Conservation (phyloP, 2,888 invertebrate genomes). For the Calliphora vomitoria region DNA sequence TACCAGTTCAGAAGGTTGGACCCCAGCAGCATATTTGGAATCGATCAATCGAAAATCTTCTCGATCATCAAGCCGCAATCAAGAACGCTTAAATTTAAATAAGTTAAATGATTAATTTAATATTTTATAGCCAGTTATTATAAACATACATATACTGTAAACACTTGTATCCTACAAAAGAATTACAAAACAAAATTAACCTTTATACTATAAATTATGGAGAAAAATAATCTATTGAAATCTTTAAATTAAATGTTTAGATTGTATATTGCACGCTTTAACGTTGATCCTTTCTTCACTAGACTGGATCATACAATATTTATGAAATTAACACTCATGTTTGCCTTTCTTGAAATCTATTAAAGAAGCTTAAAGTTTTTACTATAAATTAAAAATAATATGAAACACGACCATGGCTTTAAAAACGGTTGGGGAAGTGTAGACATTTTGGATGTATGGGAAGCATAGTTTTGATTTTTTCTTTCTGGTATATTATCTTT, state of each 20-base stretch:
- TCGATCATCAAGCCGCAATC: slow-evolving; percentile 88
- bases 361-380: slow-evolving; percentile 72
- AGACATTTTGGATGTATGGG: too few relatives aligned
- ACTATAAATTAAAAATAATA: slow-evolving; percentile 34
- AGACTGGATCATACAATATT: slow-evolving; percentile 40
- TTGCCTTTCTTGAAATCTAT: slow-evolving; percentile 67
- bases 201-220: background rate
- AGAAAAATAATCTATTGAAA: slow-evolving; percentile 39
- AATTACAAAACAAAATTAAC: background rate
- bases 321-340: slow-evolving; percentile 59
- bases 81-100: slow-evolving; percentile 79
- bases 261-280: slow-evolving; percentile 67
- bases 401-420: slow-evolving; percentile 38
- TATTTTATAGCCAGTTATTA: background rate
- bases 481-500: background rate
- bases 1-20: slow-evolving; percentile 94
- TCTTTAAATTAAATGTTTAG: slow-evolving; percentile 42
- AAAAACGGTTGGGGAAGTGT: slow-evolving; percentile 4
- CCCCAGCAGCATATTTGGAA: slow-evolving; percentile 96
- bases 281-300: slow-evolving; percentile 5
- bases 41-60: slow-evolving; percentile 89
- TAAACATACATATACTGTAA: background rate
- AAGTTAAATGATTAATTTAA: slow-evolving; percentile 73
- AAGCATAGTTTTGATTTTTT: background rate
- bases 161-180: background rate